Base-by-base conservation (phyloP, 53 echinoderm and acorn worm species). In the Luidia sarsii region DNA sequence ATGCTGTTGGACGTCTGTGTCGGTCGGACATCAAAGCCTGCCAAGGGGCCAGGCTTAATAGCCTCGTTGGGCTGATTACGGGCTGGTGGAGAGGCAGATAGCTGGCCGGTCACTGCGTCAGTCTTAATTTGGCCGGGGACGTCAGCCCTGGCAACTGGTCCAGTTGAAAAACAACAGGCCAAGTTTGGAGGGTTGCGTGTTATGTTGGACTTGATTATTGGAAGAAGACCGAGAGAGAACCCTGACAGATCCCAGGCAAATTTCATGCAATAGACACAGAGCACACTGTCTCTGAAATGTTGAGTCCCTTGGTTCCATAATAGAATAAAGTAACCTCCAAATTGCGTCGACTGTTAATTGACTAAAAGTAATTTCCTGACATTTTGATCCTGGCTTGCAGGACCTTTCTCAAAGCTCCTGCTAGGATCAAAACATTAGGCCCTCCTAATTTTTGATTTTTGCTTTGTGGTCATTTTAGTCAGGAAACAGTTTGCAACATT, bases 61-160 rank as follows among this genome's bases (percentile, higher is more conserved):
- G 56, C 73, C 59, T 75, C 59, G 60, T 75, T 75, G 18, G 38
- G 75, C 29, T 60, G 43, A 75, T 75, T 75, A 75, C 33, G 43
- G 60, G 39, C 5, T 31, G 59, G 60, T 29, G 45, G 74, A 38
- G 6, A 30, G 24, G 16, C 45, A 60, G 75, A 75, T 75, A 75
- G 59, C 75, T 75, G 75, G 75, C 60, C 75, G 61, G 75, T 75
- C 75, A 75, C 75, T 45, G 59, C 60, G 75, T 75, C 75, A 75
- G 30, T 59, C 30, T 57, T 59, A 60, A 75, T 75, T 75, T 57
- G 59, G 41, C 41, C 11, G 43, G 35, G 30, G 46, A 38, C 32
- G 41, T 75, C 75, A 60, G 45, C 54, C 25, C 15, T 45, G 41
- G 30, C 75, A 75, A 75, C 75, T 55, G n/a, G n/a, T n/a, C n/a